Conservation (phyloP, 2,797 vertebrate genomes). For the Sebastes steindachneri region DNA sequence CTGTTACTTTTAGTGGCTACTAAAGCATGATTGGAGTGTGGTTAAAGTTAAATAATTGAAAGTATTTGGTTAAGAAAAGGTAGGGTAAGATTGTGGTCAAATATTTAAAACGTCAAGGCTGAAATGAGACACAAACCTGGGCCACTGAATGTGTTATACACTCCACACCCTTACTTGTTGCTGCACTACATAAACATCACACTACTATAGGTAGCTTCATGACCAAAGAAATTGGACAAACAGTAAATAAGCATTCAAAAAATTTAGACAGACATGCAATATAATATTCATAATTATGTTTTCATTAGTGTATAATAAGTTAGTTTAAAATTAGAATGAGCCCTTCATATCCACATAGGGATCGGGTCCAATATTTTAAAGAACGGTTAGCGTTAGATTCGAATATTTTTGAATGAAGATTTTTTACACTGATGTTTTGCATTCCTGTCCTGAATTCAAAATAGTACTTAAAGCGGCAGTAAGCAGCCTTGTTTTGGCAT, state of each 20-base stretch:
- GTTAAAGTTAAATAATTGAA: not conserved
- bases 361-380: not conserved
- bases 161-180: not conserved
- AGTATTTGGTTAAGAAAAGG: not conserved
- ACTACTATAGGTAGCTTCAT: not conserved
- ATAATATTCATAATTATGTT: too few relatives aligned
- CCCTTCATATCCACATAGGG: too few relatives aligned
- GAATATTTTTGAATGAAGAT: not conserved
- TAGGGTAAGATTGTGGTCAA: not conserved
- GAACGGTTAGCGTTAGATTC: too few relatives aligned
- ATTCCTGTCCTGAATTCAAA: not conserved
- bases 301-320: too few relatives aligned
- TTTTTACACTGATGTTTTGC: not conserved
- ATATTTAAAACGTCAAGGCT: not conserved
- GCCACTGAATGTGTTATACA: not conserved
- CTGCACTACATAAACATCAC: not conserved
- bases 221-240: not conserved
- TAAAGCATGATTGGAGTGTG: not conserved
- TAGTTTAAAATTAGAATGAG: too few relatives aligned
- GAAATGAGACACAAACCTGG: not conserved
- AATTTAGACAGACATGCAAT: too few relatives aligned
- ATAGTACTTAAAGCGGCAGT: not conserved
- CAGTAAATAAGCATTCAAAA: not conserved
- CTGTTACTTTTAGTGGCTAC: not conserved
- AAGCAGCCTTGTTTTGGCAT: rapidly evolving